These are phyloP conservation scores for Parazoanthus swiftii DNA, from an alignment of 92 coral and sea anemone genomes.

Conservation along the genomic window DNA sequence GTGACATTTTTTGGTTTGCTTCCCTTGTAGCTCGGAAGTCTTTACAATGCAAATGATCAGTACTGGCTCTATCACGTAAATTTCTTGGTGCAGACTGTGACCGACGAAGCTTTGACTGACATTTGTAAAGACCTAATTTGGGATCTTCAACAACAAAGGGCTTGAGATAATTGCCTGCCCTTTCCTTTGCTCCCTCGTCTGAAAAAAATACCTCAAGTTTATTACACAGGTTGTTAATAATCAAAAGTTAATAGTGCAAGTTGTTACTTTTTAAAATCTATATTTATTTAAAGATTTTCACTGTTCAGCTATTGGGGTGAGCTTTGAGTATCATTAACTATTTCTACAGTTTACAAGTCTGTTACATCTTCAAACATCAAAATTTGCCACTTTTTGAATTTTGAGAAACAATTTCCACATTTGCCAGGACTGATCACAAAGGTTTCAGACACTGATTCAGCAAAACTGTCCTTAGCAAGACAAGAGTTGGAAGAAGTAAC, in stretches of 20 bases:
- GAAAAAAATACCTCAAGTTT: slow-evolving; percentile 1
- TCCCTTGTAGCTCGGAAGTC: slow-evolving; percentile 10
- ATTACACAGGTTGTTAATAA: background rate
- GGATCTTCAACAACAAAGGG: slow-evolving; percentile 89
- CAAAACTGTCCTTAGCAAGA: background rate
- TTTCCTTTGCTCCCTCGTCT: slow-evolving; percentile 90
- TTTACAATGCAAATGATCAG: slow-evolving; percentile 61
- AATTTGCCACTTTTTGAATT: too few species aligned
- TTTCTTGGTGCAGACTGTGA: slow-evolving; percentile 85
- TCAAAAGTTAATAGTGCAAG: background rate
- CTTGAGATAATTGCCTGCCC: slow-evolving; percentile 83
- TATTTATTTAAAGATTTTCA: background rate
- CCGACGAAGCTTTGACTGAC: slow-evolving; percentile 78
- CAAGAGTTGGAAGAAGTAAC: background rate
- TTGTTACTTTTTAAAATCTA: background rate
- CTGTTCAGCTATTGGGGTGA: too few species aligned
- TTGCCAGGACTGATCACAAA: background rate
- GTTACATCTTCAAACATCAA: background rate
- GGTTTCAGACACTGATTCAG: background rate
- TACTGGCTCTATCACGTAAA: slow-evolving; percentile 48
- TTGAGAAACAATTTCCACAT: too few species aligned
- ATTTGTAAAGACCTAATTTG: slow-evolving; percentile 70
- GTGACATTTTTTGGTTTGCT: slow-evolving; percentile 35
- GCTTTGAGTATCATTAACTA: background rate
- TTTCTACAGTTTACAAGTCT: too few species aligned